Conservation (phyloP, 2,113 vertebrate species). For the Anser cygnoides region DNA sequence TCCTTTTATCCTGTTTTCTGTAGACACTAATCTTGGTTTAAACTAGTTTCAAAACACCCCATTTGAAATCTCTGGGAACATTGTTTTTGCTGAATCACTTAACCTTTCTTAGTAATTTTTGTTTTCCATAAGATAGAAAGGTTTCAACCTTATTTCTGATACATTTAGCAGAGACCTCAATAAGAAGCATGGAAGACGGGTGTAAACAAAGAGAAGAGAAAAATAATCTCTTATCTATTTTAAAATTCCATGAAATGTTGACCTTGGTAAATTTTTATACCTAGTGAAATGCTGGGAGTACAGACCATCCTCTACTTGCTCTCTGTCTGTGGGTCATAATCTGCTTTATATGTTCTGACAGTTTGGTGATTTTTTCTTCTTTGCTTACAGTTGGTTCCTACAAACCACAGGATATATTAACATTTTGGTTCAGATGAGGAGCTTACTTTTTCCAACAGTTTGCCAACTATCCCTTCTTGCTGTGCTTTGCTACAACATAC, state of each 20-base stretch:
- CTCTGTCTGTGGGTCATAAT: background rate
- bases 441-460: background rate
- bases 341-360: background rate
- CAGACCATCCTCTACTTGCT: background rate
- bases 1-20: background rate
- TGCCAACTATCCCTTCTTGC: background rate
- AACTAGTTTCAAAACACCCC: rapidly evolving
- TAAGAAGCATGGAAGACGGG: background rate
- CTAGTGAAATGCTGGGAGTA: background rate
- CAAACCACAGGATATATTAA: background rate
- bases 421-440: background rate
- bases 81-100: background rate
- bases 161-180: background rate
- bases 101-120: background rate
- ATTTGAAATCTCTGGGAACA: background rate
- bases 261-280: background rate
- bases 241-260: background rate
- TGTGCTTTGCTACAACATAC: background rate
- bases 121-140: background rate
- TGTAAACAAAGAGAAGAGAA: background rate
- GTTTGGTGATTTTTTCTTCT: background rate
- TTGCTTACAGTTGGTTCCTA: background rate
- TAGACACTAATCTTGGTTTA: background rate
- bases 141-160: background rate
- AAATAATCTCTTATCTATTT: background rate